A percentile compares a stretch with the other conserved stretches of the same genome.
Evolutionary conservation across 2,888 invertebrate genomes (phyloP).

Genomic region (Candidula unifasciata): DNA sequence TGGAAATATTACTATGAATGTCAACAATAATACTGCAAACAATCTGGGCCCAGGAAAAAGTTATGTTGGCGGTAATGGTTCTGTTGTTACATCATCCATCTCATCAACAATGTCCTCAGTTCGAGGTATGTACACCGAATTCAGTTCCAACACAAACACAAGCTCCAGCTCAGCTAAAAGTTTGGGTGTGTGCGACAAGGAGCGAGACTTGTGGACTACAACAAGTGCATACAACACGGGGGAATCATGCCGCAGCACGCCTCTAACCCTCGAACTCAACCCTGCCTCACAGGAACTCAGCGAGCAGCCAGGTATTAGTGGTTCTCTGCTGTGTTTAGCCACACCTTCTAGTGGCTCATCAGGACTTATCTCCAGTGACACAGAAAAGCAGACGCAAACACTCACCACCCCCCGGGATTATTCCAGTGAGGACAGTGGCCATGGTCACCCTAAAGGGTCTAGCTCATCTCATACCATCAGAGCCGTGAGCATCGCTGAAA

Average conservation of each 20-base stretch:
- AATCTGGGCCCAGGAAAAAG: not conserved
- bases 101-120: constrained; percentile 41
- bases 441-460: constrained; percentile 48
- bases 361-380: constrained; percentile 65
- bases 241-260: constrained; percentile 85
- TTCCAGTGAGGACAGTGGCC: constrained; percentile 67
- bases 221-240: constrained; percentile 84
- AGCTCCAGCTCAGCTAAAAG: constrained; percentile 40
- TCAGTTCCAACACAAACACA: constrained; percentile 48
- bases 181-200: constrained; percentile 57
- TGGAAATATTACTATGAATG: constrained; percentile 14
- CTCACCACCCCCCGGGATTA: constrained; percentile 65
- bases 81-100: constrained; percentile 18
- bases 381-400: constrained; percentile 75
- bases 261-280: constrained; percentile 74
- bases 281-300: constrained; percentile 67
- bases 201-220: constrained; percentile 79
- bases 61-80: not conserved
- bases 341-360: constrained; percentile 52
- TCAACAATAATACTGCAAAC: constrained; percentile 39
- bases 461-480: constrained; percentile 44
- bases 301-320: constrained; percentile 68
- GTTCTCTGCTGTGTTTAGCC: constrained; percentile 73
- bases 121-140: constrained; percentile 20
- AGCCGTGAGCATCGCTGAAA: constrained; percentile 49